A percentile compares a stretch with the other conserved stretches of the same genome.
phyloP scores from a whole-genome alignment of 2,113 vertebrate species.

The Bufo bufo region DNA sequence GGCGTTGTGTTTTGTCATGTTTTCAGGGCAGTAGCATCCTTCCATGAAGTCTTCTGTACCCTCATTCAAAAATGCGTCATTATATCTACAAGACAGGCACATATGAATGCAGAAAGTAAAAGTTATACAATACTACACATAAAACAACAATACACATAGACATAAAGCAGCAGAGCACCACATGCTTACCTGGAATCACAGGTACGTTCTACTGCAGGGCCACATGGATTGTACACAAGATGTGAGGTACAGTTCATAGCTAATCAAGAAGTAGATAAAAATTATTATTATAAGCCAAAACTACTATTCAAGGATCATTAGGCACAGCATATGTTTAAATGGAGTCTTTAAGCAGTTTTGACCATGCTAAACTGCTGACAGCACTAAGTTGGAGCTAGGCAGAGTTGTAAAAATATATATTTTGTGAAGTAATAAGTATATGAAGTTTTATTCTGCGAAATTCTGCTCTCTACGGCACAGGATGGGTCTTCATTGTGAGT shows the following conservation, averaged over 20 bases:
- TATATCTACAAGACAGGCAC: not conserved
- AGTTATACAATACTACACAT: not conserved
- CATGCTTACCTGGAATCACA: constrained; percentile 71
- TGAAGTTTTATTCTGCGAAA: no score
- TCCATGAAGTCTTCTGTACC: constrained; percentile 60
- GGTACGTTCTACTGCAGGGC: constrained; percentile 65
- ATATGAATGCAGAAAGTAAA: not conserved
- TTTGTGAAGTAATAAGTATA: no score
- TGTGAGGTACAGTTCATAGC: constrained; percentile 65
- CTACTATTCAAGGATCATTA: no score
- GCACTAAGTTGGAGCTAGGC: no score
- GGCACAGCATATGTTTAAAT: no score
- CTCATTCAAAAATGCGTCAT: not conserved
- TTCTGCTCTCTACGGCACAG: no score
- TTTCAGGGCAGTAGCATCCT: constrained; percentile 76
- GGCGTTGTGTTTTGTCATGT: constrained; percentile 63
- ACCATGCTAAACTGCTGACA: no score
- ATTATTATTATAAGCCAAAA: no score
- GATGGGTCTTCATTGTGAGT: no score
- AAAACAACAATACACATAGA: no score
- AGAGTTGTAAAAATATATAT: no score
- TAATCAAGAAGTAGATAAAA: constrained; percentile 49
- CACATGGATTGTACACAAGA: constrained; percentile 75
- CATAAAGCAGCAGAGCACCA: not conserved
- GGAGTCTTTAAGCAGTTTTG: no score